Base-by-base conservation (phyloP, 2,888 invertebrate genomes). In the Hanleya hanleyi region DNA sequence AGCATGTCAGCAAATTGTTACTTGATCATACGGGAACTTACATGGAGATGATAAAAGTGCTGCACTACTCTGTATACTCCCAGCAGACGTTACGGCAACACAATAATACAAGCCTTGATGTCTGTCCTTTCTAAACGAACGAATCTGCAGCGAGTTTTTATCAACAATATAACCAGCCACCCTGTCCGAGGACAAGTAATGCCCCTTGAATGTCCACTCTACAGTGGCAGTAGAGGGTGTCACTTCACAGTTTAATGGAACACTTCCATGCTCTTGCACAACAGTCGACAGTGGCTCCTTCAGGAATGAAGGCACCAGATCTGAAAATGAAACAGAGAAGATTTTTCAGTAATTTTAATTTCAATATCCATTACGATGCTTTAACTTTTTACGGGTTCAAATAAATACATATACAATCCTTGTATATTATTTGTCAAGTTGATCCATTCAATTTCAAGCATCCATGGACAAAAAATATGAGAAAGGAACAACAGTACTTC, bases 261-360 rank as follows among this genome's bases (percentile, higher is more conserved):
- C 67, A 26, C 15, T 22, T 15, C 47, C 62, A n/a, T 41, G 38
- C 6, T 38, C 36, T 32, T 29, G 29, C 4, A 73, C 69, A 32
- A 70, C 70, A 35, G 65, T 36, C 4, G 73, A 66, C 36, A 49
- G 29, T 12, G 73, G 73, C 49, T 73, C 69, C 37, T 67, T 26
- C n/a, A 70, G 5, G 64, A 73, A 73, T 22, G 70, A 51, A 22
- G 73, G 73, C 18, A 73, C 61, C 62, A 70, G 38, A 47, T 70
- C 70, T 70, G 70, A 12, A 68, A 68, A 15, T 50, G 29, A 37
- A 50, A 33, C 49, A 66, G n/a, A 51, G n/a, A 9, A 35, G 15
- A 71, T 29, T 36, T 41, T 41, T 41, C 9, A 9, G 9, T 12
- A 9, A 41, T 41, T 9, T 9, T 18, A 18, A 12, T 12, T n/a